Evolutionary conservation across 2,888 invertebrate genomes (phyloP).

Genomic region (Fragum sueziense): DNA sequence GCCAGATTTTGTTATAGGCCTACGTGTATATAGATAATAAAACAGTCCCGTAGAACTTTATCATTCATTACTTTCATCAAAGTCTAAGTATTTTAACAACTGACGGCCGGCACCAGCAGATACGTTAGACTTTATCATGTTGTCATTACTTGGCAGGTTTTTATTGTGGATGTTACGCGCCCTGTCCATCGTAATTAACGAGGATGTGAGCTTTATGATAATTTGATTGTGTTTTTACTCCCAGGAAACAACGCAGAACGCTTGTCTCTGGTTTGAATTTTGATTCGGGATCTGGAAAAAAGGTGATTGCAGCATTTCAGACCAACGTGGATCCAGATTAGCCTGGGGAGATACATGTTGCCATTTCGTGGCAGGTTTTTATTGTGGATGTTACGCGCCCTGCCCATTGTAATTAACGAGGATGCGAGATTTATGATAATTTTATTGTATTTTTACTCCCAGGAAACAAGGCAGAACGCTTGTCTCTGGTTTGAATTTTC

Average conservation of each 20-base stretch:
- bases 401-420: slow-evolving; percentile 9
- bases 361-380: not conserved
- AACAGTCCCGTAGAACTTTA: too few species aligned
- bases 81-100: not conserved
- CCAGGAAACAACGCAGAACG: not conserved
- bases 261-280: not conserved
- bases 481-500: not conserved
- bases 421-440: not conserved
- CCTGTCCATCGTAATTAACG: slow-evolving; percentile 5
- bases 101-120: not conserved
- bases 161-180: not conserved
- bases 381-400: not conserved
- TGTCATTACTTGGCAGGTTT: slow-evolving; percentile 1
- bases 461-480: not conserved
- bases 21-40: too few species aligned
- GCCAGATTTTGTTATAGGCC: too few species aligned
- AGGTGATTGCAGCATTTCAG: too few species aligned
- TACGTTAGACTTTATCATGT: not conserved
- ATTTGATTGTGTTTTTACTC: slow-evolving; percentile 1
- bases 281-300: too few species aligned
- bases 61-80: not conserved
- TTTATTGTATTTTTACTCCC: not conserved
- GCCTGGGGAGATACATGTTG: too few species aligned
- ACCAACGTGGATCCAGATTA: too few species aligned
- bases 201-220: not conserved